Evolutionary conservation across 2,888 invertebrate genomes (phyloP).

Genomic region (Euclidia mi): DNA sequence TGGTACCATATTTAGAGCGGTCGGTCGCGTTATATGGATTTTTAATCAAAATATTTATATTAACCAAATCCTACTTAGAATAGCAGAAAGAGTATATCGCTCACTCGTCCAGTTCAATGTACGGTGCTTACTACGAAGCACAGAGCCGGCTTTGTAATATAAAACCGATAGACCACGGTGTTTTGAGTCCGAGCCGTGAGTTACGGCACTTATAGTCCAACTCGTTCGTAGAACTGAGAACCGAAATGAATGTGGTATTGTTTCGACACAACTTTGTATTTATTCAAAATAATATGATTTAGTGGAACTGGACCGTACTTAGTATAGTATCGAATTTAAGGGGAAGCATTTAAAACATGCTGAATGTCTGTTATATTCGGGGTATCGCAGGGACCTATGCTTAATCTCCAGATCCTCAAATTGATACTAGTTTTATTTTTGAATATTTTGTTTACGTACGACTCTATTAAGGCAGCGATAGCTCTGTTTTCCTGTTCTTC

Average conservation of each 20-base stretch:
- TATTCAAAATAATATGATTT: slow-evolving; percentile 16
- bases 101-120: slow-evolving; percentile 18
- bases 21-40: background rate
- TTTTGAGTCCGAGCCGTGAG: slow-evolving; percentile 26
- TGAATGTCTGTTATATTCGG: too few species aligned
- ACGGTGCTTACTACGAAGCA: slow-evolving; percentile 11
- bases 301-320: background rate
- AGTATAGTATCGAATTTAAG: background rate
- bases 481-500: too few species aligned
- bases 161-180: slow-evolving; percentile 34
- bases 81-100: slow-evolving; percentile 11
- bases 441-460: too few species aligned
- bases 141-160: slow-evolving; percentile 32
- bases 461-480: too few species aligned
- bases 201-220: slow-evolving; percentile 21
- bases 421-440: too few species aligned
- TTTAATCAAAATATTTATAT: background rate
- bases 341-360: too few species aligned
- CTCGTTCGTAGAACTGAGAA: slow-evolving; percentile 42
- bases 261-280: slow-evolving; percentile 42
- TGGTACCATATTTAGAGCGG: too few species aligned
- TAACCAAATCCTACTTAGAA: slow-evolving; percentile 14
- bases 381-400: too few species aligned
- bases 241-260: slow-evolving; percentile 33
- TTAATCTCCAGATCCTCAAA: too few species aligned